Conservation (phyloP, 2,797 vertebrate species). For the Austrolebias charrua region DNA sequence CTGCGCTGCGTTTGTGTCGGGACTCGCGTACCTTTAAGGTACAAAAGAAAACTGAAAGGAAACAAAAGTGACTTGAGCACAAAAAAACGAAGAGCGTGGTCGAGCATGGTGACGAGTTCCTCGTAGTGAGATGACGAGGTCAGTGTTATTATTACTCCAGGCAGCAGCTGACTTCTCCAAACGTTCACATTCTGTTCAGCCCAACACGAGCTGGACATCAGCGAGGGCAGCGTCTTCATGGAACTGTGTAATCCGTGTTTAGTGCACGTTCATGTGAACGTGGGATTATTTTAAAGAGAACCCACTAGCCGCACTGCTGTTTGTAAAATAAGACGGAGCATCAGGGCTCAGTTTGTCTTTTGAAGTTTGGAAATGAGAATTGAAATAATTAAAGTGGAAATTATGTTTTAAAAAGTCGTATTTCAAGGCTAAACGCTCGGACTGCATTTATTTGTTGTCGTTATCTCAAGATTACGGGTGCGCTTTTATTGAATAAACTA, state of each 20-base stretch:
- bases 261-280: conserved; percentile 55
- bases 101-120: conserved; percentile 24
- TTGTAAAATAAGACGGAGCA: background rate
- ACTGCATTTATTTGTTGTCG: too few species aligned
- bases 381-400: too few species aligned
- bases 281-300: conserved; percentile 25
- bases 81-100: conserved; percentile 28
- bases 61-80: conserved; percentile 64
- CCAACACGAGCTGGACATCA: background rate
- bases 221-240: conserved; percentile 20
- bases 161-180: conserved; percentile 46
- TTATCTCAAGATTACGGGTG: too few species aligned
- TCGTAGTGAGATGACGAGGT: conserved; percentile 46
- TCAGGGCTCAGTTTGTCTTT: too few species aligned
- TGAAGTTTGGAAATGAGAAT: too few species aligned
- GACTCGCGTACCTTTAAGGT: conserved; percentile 83
- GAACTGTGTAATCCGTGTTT: conserved; percentile 48
- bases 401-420: too few species aligned
- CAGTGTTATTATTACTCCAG: conserved; percentile 46
- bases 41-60: conserved; percentile 72
- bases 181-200: conserved; percentile 46
- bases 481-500: too few species aligned
- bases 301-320: conserved; percentile 27
- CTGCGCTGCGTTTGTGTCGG: conserved; percentile 57
- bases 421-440: too few species aligned